Conservation (phyloP, 2,113 vertebrate species). For the Cygnus buccinator region DNA sequence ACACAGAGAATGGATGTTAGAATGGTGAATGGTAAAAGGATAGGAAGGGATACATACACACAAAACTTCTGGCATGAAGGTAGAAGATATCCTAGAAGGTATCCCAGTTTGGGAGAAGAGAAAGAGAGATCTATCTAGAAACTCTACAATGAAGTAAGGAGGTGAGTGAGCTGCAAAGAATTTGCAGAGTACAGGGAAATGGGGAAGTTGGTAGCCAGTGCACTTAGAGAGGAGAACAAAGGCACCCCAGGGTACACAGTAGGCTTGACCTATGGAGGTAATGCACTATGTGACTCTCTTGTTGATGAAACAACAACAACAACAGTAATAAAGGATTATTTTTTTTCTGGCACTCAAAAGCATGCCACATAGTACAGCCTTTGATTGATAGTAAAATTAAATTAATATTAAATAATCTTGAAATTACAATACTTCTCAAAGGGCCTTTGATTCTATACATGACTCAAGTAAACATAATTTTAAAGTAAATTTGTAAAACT, state of each 20-base stretch:
- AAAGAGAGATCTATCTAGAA: not conserved
- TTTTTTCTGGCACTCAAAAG: conserved; percentile 14
- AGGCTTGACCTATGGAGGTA: conserved; percentile 24
- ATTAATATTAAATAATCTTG: conserved; percentile 63
- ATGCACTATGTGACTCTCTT: not conserved
- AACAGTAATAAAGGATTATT: conserved; percentile 51
- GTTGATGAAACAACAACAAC: conserved; percentile 48
- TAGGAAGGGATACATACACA: not conserved
- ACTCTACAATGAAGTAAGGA: not conserved
- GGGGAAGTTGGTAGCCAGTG: not conserved
- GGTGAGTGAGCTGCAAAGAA: not conserved
- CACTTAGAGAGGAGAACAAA: conserved; percentile 36
- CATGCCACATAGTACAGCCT: not conserved
- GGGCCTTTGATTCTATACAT: conserved; percentile 38
- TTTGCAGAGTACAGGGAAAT: not conserved
- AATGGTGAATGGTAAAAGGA: not conserved
- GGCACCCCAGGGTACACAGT: conserved; percentile 1
- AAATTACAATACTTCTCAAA: conserved; percentile 54
- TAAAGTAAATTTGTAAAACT: conserved; percentile 22
- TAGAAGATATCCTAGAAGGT: not conserved
- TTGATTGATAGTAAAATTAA: conserved; percentile 57
- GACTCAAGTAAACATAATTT: conserved; percentile 23
- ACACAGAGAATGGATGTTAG: not conserved
- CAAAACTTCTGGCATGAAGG: not conserved
- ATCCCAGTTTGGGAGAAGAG: not conserved